Evolutionary conservation across 2,113 vertebrate species (phyloP), one percentile per base, ranked within the genome.

Genomic region (Tetrao urogallus): DNA sequence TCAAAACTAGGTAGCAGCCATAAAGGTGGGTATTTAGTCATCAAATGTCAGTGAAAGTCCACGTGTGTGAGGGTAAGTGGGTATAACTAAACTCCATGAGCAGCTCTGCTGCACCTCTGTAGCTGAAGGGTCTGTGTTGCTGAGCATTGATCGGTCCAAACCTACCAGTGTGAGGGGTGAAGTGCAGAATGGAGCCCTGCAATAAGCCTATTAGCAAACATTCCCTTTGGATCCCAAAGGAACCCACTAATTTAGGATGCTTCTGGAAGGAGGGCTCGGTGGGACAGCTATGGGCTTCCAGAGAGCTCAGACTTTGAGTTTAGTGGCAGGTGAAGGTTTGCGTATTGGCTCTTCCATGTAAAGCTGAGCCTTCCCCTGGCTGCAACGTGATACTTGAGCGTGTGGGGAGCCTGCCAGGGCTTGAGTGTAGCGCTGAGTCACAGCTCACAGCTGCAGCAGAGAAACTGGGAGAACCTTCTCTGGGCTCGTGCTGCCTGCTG

Each of bases 351-450:
- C 66, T 47, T 93, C 24, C 0, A 0, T 3, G 1, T 7, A 18
- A 54, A 45, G n/a, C 66, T 87, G 74, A 88, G 19, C 85, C 60
- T 82, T 91, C n/a, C 40, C 72, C 73, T 86, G 90, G 57, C 76
- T 83, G 88, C 63, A 84, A 2, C 5, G 54, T 0, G 77, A 89
- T 61, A 48, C 47, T 42, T 0, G 0, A 40, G 80, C 56, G 28
- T n/a, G 38, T 30, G 0, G 0, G 42, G 82, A 91, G 42, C 76
- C 56, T 74, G 90, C 36, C 90, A 27, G 69, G 14, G 18, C 89
- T 75, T 27, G 90, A 77, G 12, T 15, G 42, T 36, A 58, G 65
- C 10, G 57, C 88, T 79, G 88, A 94, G 90, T 93, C 89, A 84
- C 83, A 93, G 73, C 73, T 83, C 34, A 0, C 69, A 82, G 73